These are phyloP conservation scores for Ornithoptera priamus DNA, from an alignment of 2,888 invertebrate genomes.

Conservation along the genomic window DNA sequence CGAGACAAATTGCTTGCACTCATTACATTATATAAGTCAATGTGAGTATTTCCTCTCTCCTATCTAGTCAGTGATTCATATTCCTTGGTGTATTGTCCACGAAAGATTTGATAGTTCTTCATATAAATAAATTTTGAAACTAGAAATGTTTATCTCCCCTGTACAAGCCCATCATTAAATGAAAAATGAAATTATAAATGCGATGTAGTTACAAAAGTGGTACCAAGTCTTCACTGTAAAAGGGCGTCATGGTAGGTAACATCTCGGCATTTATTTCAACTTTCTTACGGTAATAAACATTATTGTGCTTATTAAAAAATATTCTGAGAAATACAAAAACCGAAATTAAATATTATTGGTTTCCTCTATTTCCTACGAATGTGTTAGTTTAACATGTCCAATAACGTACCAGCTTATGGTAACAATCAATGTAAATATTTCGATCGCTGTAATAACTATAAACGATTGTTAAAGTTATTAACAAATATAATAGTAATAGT, in stretches of 20 bases:
- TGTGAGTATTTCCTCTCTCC: slow-evolving; percentile 17
- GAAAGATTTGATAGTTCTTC: no score
- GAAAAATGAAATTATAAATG: no score
- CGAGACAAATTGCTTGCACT: slow-evolving; percentile 65
- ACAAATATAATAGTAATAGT: neutral
- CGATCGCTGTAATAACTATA: neutral
- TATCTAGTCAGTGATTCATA: neutral
- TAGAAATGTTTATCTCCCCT: no score
- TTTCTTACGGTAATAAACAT: neutral
- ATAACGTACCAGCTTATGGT: neutral
- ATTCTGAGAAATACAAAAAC: no score
- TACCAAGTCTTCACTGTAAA: neutral
- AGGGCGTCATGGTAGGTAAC: neutral
- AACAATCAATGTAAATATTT: neutral
- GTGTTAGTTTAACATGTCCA: neutral
- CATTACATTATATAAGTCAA: slow-evolving; percentile 40
- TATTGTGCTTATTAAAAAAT: no score
- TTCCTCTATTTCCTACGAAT: no score
- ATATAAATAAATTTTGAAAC: no score
- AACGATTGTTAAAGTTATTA: no score
- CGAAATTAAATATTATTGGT: no score
- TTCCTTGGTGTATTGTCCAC: no score
- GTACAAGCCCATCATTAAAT: no score
- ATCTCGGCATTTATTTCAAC: neutral
- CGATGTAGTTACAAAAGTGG: neutral